Evolutionary conservation across 2,888 invertebrate genomes (phyloP), one percentile per base, ranked within the genome.

Genomic region (Griposia aprilina): DNA sequence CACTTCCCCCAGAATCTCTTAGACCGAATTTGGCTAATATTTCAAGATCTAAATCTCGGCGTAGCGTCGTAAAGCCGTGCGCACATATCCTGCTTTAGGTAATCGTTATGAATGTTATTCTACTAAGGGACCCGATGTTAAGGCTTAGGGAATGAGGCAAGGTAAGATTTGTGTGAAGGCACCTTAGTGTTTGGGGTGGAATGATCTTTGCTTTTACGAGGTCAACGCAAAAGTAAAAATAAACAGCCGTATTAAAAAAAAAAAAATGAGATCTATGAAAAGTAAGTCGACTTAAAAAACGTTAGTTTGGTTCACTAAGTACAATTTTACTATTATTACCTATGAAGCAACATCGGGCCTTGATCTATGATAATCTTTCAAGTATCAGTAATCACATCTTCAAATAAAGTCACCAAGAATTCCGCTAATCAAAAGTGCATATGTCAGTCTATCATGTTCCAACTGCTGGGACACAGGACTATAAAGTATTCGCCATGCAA

Each of bases 41-140:
- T 85, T 89, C 89, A 89, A 86, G 87, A 89, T 89, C 89, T 72
- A 83, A 89, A 89, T 89, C 89, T 87, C 79, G 65, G 67, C 79
- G 72, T 66, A 70, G 78, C 84, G 70, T 73, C 81, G 80, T 74
- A 81, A 82, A 87, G 76, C 85, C 81, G 69, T 81, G 80, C 79
- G 83, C 87, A 85, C 89, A 85, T 84, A 83, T 83, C 81, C 84
- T 83, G 81, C 83, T 85, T 84, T 82, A 80, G 76, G 87, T 88
- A 88, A 89, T 83, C 86, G 81, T 86, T 88, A 88, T 87, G 79
- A 82, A 87, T 86, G 87, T 87, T 83, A 89, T 85, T 83, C 81
- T 82, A 65, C 80, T 77, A 74, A 82, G 79, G 88, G 82, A 81
- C 79, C 77, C 79, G 76, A 86, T 82, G 76, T 84, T 76, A 82